Evolutionary conservation across 2,113 vertebrate species (phyloP), one percentile per base, ranked within the genome.

Genomic region (Seriola rivoliana): DNA sequence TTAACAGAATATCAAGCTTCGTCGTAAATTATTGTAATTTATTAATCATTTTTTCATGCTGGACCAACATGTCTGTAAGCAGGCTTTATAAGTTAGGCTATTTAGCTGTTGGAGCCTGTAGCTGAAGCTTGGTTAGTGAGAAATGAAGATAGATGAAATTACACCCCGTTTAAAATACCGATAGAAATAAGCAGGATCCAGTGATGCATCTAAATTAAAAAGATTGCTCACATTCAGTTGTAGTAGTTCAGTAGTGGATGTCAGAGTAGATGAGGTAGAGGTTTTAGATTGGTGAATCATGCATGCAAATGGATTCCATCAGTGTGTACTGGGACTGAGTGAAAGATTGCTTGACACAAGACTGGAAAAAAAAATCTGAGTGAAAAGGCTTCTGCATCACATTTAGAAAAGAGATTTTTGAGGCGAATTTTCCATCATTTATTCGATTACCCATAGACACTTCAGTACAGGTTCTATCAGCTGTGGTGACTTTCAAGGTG

Each of bases 401-500:
- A 19, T 8, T 40, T 11, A 10, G 36, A 2, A 32, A 25, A 29
- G 29, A 8, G 44, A 46, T 44, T 14, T 29, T 16, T n/a, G 9
- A 58, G 71, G 58, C 52, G 58, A 75, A 71, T 80, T 59, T 78
- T 13, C 8, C 2, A 34, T 59, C 44, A 12, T 46, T 71, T 40
- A 32, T 13, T 16, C 1, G 25, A 6, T 57, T 54, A 29, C 6
- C 46, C 17, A n/a, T 66, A 29, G 38, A 44, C 8, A 17, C 52
- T 25, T n/a, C n/a, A 17, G 23, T 25, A 1, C n/a, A 59, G 25
- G 13, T 32, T 16, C 29, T 29, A 29, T 29, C 29, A 29, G 29
- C 29, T 0, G 29, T 29, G 29, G 29, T 29, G 29, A 29, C 29
- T 29, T 29, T 29, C 29, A 29, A 29, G 29, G 55, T 34, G 29